Conservation (phyloP, 2,888 invertebrate genomes). For the Drosophila borborema region DNA sequence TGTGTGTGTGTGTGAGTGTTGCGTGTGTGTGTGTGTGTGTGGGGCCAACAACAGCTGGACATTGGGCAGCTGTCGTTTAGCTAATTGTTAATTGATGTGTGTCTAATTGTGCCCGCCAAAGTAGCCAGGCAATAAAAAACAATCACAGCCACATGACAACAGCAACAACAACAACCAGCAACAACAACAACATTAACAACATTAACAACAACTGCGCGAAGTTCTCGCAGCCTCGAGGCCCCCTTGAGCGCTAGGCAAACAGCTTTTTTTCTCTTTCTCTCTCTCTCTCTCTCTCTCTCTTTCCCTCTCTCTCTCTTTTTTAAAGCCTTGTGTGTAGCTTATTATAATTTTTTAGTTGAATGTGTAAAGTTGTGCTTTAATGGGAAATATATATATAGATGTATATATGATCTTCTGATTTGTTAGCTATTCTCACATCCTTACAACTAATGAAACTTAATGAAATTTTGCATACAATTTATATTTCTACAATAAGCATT, state of each 20-base stretch:
- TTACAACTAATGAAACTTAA: neutral
- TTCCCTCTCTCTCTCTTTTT: no score
- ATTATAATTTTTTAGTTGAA: neutral
- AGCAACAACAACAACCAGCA: conserved; percentile 20
- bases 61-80: conserved; percentile 67
- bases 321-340: conserved; percentile 3
- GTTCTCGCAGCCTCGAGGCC: conserved; percentile 45
- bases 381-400: neutral
- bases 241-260: conserved; percentile 1
- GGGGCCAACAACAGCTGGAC: conserved; percentile 18
- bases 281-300: neutral
- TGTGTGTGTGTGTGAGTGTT: conserved; percentile 32
- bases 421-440: neutral
- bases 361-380: neutral
- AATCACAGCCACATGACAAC: conserved; percentile 55
- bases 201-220: conserved; percentile 14
- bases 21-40: conserved; percentile 27
- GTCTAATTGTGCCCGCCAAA: conserved; percentile 80
- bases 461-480: neutral
- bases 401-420: neutral
- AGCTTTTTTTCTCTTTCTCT: neutral
- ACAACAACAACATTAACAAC: conserved; percentile 4
- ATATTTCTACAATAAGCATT: neutral
- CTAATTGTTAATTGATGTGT: conserved; percentile 84
- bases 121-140: conserved; percentile 81